Conservation (phyloP, 1,140 invertebrate species). For the Lepidurus arcticus region DNA sequence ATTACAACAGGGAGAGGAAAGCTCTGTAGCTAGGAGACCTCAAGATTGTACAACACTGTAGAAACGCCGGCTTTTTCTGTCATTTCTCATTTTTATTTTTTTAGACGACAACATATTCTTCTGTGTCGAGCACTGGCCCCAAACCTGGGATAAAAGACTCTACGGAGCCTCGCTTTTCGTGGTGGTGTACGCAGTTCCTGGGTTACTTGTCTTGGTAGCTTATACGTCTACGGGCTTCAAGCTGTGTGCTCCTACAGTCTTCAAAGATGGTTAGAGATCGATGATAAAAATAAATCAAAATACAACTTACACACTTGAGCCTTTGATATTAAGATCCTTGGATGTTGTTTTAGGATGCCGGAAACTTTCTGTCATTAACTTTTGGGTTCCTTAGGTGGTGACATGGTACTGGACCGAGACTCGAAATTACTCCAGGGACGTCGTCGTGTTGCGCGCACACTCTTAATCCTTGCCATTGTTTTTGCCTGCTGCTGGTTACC, state of each 20-base stretch:
- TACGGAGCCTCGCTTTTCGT: constrained; percentile 64
- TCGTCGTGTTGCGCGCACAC: constrained; percentile 64
- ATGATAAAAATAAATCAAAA: not conserved
- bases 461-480: constrained; percentile 63
- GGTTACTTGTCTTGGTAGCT: constrained; percentile 57
- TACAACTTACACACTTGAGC: not conserved
- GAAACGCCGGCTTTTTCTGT: not conserved
- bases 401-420: constrained; percentile 32
- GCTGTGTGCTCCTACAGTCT: constrained; percentile 27
- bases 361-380: not conserved
- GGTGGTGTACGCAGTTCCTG: constrained; percentile 65
- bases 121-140: constrained; percentile 42
- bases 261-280: constrained; percentile 27
- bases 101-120: constrained; percentile 22
- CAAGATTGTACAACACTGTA: too few species aligned
- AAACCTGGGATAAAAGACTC: constrained; percentile 43
- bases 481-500: constrained; percentile 76
- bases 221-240: constrained; percentile 35
- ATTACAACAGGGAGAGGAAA: too few species aligned
- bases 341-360: not conserved
- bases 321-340: not conserved
- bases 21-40: too few species aligned
- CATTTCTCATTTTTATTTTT: not conserved
- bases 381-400: constrained; percentile 24
- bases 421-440: constrained; percentile 57